These are phyloP conservation scores for Ecliptopera silaceata DNA, from an alignment of 2,888 invertebrate genomes.

Conservation along the genomic window DNA sequence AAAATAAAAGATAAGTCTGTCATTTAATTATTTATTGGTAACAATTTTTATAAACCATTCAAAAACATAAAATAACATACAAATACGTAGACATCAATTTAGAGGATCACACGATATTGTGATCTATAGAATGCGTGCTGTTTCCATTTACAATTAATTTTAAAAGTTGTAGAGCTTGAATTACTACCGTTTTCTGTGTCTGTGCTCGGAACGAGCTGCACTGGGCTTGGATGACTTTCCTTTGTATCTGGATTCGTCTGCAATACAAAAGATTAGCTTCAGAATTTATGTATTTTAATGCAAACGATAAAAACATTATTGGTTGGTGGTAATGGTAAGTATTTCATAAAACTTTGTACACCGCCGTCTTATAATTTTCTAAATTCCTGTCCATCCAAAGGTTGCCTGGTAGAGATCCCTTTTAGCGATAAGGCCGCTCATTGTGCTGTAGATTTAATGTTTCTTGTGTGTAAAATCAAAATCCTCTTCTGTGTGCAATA, in stretches of 20 bases:
- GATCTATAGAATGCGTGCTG: neutral
- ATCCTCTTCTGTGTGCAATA: no score
- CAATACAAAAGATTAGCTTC: conserved; percentile 30
- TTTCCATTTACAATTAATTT: conserved; percentile 18
- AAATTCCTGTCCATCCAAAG: no score
- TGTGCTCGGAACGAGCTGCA: conserved; percentile 70
- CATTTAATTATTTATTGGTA: conserved; percentile 14
- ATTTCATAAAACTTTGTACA: no score
- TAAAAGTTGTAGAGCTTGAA: neutral
- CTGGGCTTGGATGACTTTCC: conserved; percentile 66
- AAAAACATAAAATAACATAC: conserved; percentile 24
- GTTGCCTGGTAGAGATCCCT: no score
- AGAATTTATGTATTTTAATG: neutral
- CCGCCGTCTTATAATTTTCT: no score
- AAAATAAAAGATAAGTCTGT: neutral
- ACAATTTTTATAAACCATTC: conserved; percentile 28
- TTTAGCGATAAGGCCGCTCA: no score
- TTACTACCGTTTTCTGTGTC: conserved; percentile 68
- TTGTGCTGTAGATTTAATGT: no score
- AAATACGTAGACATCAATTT: conserved; percentile 6
- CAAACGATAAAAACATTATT: no score
- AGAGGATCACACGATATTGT: neutral
- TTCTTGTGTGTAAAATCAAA: no score
- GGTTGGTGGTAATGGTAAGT: no score
- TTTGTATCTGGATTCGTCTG: conserved; percentile 70